Base-by-base conservation (phyloP, 1,140 invertebrate species). In the Saccostrea echinata region DNA sequence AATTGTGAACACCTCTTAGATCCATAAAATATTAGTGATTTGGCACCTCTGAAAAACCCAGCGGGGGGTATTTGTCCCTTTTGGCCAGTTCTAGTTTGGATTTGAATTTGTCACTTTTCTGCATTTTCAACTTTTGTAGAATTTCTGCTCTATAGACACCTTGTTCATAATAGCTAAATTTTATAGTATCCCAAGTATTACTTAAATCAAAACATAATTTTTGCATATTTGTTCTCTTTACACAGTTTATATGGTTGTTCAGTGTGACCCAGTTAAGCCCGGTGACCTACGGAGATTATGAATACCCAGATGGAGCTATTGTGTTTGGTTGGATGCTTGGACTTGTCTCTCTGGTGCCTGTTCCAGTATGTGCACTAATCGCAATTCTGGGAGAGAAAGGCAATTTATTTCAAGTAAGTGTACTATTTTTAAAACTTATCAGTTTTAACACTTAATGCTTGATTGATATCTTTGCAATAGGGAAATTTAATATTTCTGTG, bases 271-370 rank as follows among this genome's bases (percentile, higher is more conserved):
- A 93, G 53, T 84, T 93, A 57, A 86, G 88, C 9, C 93, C 93
- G 6, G 92, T 93, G 0, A 91, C 91, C 12, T 94, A 94, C 76
- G 94, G 93, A 35, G 81, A 91, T 21, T 94, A 95, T 83, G 30
- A 91, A 33, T 95, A 92, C 85, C 94, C 94, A 3, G 51, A n/a
- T 24, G 95, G 94, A 94, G 93, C 94, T n/a, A 92, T 94, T 43
- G 88, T 84, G 12, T 43, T 94, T 55, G 94, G 94, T 27, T 95
- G 94, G 94, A 57, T 85, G 12, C 81, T 92, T 6, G 91, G 89
- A 27, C 18, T 91, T 1, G 85, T 88, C 12, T 92, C 92, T 30
- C 57, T 92, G 16, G 30, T 92, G 12, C 92, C 92, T 30, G 21
- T 92, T 1, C 92, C 92, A 24, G 81, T 91, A 13, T 86, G 89